phyloP scores from a whole-genome alignment of 2,113 vertebrate species.

The Dolichallabes microphthalmus region DNA sequence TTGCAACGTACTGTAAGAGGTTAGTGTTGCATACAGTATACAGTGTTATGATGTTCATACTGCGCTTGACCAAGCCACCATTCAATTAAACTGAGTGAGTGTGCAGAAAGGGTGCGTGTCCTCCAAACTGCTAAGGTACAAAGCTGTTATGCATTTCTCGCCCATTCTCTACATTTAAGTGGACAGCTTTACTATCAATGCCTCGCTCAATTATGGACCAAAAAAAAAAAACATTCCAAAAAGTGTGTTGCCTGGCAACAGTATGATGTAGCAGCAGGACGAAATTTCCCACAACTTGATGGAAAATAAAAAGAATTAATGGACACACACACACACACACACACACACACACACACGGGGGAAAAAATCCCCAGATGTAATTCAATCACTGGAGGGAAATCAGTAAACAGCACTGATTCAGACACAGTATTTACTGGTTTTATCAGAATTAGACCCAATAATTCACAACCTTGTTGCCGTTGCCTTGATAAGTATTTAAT shows the following conservation, averaged over 20 bases:
- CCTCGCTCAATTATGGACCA: constrained; percentile 53
- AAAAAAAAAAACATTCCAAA: constrained; percentile 53
- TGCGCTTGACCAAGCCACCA: no score
- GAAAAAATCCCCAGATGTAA: neutral
- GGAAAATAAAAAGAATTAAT: constrained; percentile 46
- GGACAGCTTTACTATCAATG: constrained; percentile 41
- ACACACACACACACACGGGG: neutral
- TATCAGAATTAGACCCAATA: neutral
- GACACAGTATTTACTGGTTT: neutral
- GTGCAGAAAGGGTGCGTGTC: neutral
- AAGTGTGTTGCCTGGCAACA: constrained; percentile 71
- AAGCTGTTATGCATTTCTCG: constrained; percentile 12
- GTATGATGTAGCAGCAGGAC: constrained; percentile 57
- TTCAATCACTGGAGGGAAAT: neutral
- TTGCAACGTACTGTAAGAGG: neutral
- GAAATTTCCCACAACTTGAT: constrained; percentile 56
- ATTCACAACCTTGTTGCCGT: neutral
- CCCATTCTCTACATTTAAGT: neutral
- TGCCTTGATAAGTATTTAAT: neutral
- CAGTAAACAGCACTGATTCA: neutral
- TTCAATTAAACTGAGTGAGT: neutral
- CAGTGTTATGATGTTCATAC: neutral
- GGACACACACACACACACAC: constrained; percentile 1
- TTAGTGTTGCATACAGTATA: neutral
- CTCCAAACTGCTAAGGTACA: neutral